phyloP scores from a whole-genome alignment of 2,888 invertebrate species.

The Cheilosia vernalis region DNA sequence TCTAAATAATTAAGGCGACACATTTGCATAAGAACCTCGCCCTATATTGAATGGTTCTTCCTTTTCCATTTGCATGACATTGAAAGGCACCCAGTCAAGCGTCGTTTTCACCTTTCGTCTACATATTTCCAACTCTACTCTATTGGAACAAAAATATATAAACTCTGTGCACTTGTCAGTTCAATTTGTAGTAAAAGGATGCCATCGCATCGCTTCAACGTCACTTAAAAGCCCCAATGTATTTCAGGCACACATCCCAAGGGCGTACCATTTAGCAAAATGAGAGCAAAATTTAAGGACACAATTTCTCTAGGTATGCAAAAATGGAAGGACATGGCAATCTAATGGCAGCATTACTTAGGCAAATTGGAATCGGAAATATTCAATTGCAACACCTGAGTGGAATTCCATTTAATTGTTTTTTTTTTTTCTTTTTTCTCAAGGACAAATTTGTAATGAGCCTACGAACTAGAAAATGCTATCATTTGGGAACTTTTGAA shows the following conservation, averaged over 20 bases:
- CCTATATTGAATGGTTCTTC: neutral
- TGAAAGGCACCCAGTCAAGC: constrained; percentile 16
- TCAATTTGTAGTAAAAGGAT: constrained; percentile 34
- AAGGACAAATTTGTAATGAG: constrained; percentile 10
- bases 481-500: neutral
- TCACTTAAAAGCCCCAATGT: constrained; percentile 56
- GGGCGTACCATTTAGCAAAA: constrained; percentile 33
- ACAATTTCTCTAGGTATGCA: constrained; percentile 18
- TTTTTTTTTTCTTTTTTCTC: neutral
- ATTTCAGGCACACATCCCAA: constrained; percentile 37
- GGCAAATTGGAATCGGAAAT: constrained; percentile 71
- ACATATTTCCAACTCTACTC: neutral
- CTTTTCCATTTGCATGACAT: neutral
- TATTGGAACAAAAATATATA: neutral
- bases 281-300: constrained; percentile 15
- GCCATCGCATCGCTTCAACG: constrained; percentile 13
- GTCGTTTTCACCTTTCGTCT: constrained; percentile 15
- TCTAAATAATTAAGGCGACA: neutral
- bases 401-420: neutral
- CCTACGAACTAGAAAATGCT: too few relatives aligned
- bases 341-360: constrained; percentile 70
- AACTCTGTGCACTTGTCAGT: constrained; percentile 29
- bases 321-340: constrained; percentile 42
- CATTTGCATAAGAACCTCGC: neutral
- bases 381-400: constrained; percentile 39